These are phyloP conservation scores for Aphrocallistes beatrix DNA, from an alignment of 37 sponge, comb jelly and placozoan genomes.

Conservation along the genomic window DNA sequence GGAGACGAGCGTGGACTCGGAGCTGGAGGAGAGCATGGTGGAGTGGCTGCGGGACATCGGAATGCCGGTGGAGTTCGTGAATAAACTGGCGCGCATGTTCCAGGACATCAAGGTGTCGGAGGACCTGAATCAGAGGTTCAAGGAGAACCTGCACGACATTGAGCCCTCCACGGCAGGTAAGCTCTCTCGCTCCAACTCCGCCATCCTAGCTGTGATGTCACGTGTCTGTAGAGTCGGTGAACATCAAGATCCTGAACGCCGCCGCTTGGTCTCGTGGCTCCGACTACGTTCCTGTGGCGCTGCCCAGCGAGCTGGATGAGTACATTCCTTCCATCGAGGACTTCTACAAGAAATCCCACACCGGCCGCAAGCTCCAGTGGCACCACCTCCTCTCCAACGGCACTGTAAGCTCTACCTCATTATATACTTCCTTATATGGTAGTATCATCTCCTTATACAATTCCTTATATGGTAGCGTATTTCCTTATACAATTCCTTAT, in stretches of 20 bases:
- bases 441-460: too few species aligned
- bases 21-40: conserved; percentile 91
- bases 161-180: conserved; percentile 42
- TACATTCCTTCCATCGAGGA: conserved; percentile 75
- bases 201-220: background rate
- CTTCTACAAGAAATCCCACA: conserved; percentile 63
- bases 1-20: conserved; percentile 80
- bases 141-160: conserved; percentile 43
- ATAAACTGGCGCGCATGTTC: conserved; percentile 88
- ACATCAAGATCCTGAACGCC: conserved; percentile 76
- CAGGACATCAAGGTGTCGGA: conserved; percentile 87
- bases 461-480: too few species aligned
- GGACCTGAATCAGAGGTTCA: conserved; percentile 71
- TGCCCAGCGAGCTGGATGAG: conserved; percentile 80
- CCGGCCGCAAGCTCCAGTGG: conserved; percentile 73
- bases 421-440: too few species aligned
- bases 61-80: conserved; percentile 90
- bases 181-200: background rate
- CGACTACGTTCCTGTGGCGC: conserved; percentile 66
- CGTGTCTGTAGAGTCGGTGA: conserved; percentile 46
- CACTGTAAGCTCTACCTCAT: conserved; percentile 67
- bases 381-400: conserved; percentile 90
- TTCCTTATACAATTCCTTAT: too few species aligned
- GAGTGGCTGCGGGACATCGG: conserved; percentile 89
- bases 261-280: conserved; percentile 83